phyloP scores from a whole-genome alignment of 2,797 vertebrate species.

The Rhynchonycteris naso region DNA sequence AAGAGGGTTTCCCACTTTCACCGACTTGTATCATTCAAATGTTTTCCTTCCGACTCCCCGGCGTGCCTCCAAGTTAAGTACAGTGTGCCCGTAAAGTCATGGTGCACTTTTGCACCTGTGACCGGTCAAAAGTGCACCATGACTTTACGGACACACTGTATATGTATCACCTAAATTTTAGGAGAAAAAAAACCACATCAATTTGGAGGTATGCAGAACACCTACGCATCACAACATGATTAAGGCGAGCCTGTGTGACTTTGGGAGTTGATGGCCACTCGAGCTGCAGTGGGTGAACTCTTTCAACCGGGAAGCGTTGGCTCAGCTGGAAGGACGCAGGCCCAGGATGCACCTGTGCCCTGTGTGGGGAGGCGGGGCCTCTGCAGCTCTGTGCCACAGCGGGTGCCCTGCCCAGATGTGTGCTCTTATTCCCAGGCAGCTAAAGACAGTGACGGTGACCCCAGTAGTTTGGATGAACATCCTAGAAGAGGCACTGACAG shows the following conservation, averaged over 20 bases:
- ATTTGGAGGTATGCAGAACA: not conserved
- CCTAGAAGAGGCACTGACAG: not conserved
- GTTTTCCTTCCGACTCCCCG: not conserved
- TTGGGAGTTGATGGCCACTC: not conserved
- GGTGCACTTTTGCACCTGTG: too few relatives aligned
- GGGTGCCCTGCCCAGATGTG: not conserved
- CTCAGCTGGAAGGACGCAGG: not conserved
- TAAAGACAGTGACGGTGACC: not conserved
- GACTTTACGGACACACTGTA: too few relatives aligned
- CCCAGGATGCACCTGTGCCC: not conserved
- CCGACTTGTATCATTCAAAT: not conserved
- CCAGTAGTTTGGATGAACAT: not conserved
- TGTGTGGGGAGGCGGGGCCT: not conserved
- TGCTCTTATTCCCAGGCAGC: not conserved
- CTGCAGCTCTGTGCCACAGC: too few relatives aligned
- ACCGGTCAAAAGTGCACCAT: too few relatives aligned
- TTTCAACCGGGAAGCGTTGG: not conserved
- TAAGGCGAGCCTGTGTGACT: not conserved
- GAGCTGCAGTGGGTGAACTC: not conserved
- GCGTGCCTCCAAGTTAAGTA: not conserved
- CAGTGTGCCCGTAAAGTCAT: too few relatives aligned
- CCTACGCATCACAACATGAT: not conserved
- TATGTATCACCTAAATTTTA: conserved; percentile 42
- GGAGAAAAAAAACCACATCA: not conserved
- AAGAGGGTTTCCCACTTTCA: not conserved